Conservation (phyloP, 2,888 invertebrate species). For the Euspilapteryx auroguttella region DNA sequence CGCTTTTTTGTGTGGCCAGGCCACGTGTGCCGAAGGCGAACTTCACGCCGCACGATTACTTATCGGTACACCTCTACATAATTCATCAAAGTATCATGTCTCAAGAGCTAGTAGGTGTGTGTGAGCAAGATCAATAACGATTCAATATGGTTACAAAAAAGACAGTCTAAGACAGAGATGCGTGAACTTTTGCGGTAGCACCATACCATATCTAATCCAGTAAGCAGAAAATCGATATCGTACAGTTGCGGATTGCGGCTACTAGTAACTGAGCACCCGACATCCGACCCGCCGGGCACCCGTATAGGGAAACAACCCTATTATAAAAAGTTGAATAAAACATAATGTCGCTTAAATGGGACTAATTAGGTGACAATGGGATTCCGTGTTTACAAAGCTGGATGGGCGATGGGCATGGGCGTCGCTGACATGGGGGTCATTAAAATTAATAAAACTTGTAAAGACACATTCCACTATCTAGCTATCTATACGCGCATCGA, state of each 20-base stretch:
- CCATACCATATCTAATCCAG: no score
- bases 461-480: no score
- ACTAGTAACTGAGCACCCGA: conserved; percentile 32
- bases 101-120: no score
- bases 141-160: no score
- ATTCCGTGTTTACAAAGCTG: background rate
- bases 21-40: conserved; percentile 1
- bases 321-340: conserved; percentile 1
- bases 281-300: conserved; percentile 12
- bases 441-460: no score
- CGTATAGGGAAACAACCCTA: conserved; percentile 4
- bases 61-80: background rate
- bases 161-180: no score
- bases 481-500: no score
- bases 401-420: no score
- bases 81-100: background rate
- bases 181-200: no score
- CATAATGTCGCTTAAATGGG: background rate
- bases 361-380: background rate
- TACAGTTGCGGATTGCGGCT: conserved; percentile 37
- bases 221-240: conserved; percentile 35
- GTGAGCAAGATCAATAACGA: no score
- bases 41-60: background rate
- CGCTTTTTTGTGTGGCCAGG: conserved; percentile 4
- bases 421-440: no score